Conservation (phyloP, 2,888 invertebrate genomes). For the Noctua pronuba region DNA sequence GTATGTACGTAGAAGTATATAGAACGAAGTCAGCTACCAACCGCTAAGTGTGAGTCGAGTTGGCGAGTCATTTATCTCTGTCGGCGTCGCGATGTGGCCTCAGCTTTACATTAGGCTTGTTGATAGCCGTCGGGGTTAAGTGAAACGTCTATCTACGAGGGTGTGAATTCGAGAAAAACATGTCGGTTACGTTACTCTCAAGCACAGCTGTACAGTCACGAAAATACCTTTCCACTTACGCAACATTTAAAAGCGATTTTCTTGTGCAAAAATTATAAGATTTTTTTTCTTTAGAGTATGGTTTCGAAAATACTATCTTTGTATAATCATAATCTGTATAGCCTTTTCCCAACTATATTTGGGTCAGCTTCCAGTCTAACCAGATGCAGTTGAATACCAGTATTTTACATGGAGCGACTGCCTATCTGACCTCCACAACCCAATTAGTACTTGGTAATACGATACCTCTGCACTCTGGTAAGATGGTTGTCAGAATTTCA, state of each 20-base stretch:
- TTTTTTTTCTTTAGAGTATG: background rate
- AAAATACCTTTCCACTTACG: background rate
- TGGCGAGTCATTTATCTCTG: slow-evolving; percentile 80
- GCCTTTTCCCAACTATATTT: too few relatives aligned
- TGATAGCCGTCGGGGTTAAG: slow-evolving; percentile 77
- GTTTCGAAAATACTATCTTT: background rate
- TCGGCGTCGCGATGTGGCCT: slow-evolving; percentile 76
- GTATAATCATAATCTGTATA: too few relatives aligned
- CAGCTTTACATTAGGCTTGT: slow-evolving; percentile 79
- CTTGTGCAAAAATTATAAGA: background rate
- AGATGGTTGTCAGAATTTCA: too few relatives aligned
- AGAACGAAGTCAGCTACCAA: slow-evolving; percentile 59
- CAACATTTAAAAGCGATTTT: background rate
- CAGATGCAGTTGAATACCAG: too few relatives aligned
- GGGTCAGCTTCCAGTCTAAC: too few relatives aligned
- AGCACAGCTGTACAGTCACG: slow-evolving; percentile 54
- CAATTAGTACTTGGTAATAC: too few relatives aligned
- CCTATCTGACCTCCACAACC: too few relatives aligned
- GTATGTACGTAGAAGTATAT: slow-evolving; percentile 55
- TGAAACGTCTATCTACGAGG: slow-evolving; percentile 72
- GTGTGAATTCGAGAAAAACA: slow-evolving; percentile 70
- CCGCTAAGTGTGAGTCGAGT: slow-evolving; percentile 67
- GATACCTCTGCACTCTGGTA: too few relatives aligned
- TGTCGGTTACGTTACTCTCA: slow-evolving; percentile 54
- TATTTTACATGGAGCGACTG: too few relatives aligned